Base-by-base conservation (phyloP, 2,113 vertebrate species). In the Oncorhynchus keta region DNA sequence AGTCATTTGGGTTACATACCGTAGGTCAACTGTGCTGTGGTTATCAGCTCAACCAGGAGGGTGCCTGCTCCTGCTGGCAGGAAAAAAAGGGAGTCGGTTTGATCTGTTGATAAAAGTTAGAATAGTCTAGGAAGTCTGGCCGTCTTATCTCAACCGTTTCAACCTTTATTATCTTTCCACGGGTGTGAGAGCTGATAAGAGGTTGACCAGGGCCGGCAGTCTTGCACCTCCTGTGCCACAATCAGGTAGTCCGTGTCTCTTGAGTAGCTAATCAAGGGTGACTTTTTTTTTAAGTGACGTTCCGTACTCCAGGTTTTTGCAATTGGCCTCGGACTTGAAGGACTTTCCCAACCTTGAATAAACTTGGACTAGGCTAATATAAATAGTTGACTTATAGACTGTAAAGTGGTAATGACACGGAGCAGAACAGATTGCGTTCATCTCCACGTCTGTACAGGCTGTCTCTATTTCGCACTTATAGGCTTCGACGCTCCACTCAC, bases 51-150 rank as follows among this genome's bases (percentile, higher is more conserved):
- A 26, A 74, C 13, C 76, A 55, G 59, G 64, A 57, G 72, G 73
- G 66, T 75, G 76, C 77, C 83, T 62, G 71, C 32, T 11, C 24
- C 51, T 55, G 1, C 68, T 13, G 26, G 0, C 61, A 66, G 64
- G 32, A 1, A 66, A 76, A 73, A 78, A 76, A 74, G 13, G 66
- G 77, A 85, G 81, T 76, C 76, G 45, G 70, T 30, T 2, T 68
- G n/a, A 66, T 71, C 9, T 77, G 73, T 76, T 76, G 84, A 89
- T 84, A 85, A 83, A 84, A 73, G 30, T 39, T 28, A 75, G 75
- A 82, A 74, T 75, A 78, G 51, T 16, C 51, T 18, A 55, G 51
- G 16, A 55, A 83, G 83, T 66, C 70, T 73, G 70, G 39, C 26
- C 65, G 2, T 61, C 61, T 86, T 75, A 86, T 84, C 83, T 73